phyloP scores from a whole-genome alignment of 1,140 invertebrate species.

The Coelopa frigida region DNA sequence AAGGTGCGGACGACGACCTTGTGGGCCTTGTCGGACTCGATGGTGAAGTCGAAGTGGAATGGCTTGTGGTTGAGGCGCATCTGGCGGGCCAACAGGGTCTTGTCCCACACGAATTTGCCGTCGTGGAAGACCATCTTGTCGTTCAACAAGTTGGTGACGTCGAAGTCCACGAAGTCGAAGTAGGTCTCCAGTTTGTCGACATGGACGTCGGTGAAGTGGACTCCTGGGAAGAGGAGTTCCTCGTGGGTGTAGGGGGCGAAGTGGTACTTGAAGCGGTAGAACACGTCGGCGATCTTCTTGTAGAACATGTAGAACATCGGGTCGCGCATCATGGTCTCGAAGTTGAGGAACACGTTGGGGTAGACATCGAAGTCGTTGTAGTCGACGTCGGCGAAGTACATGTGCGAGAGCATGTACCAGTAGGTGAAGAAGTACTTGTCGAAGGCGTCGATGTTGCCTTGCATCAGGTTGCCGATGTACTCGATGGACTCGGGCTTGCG shows the following conservation, averaged over 20 bases:
- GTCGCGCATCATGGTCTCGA: constrained; percentile 56
- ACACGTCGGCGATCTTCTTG: constrained; percentile 50
- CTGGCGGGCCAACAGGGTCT: constrained; percentile 39
- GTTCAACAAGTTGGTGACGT: constrained; percentile 52
- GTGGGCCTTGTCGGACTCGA: constrained; percentile 47
- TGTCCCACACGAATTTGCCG: constrained; percentile 36
- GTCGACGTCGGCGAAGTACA: constrained; percentile 42
- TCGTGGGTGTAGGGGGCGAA: constrained; percentile 53
- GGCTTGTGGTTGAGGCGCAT: constrained; percentile 56
- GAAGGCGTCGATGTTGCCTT: constrained; percentile 58
- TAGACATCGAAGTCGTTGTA: constrained; percentile 25
- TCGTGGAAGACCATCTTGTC: constrained; percentile 38
- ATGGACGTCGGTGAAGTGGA: constrained; percentile 52
- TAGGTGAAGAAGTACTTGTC: constrained; percentile 54
- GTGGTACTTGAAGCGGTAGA: constrained; percentile 48
- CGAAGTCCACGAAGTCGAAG: constrained; percentile 20
- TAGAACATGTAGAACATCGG: constrained; percentile 59
- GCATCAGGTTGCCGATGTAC: constrained; percentile 62
- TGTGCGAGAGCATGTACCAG: constrained; percentile 48
- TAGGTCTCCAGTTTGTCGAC: constrained; percentile 40
- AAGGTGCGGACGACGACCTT: constrained; percentile 52
- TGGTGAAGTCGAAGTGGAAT: constrained; percentile 49
- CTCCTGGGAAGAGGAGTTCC: constrained; percentile 53
- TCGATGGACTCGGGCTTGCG: constrained; percentile 50
- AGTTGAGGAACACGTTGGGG: constrained; percentile 47